A percentile compares a stretch with the other conserved stretches of the same genome.
phyloP scores from a whole-genome alignment of 2,888 invertebrate genomes.

The Orthosia gracilis region DNA sequence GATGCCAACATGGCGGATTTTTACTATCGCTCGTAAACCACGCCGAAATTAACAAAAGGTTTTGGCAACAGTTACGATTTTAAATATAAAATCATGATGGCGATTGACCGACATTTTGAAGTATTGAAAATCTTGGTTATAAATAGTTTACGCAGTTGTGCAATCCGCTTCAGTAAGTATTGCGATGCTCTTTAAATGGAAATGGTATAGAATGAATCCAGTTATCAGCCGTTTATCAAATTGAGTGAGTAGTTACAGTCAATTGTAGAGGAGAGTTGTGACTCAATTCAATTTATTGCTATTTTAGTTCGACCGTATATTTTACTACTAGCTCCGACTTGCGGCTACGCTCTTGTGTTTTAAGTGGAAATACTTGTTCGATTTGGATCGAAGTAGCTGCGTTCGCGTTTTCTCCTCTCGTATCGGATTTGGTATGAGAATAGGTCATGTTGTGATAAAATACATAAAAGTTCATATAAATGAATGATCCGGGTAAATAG shows the following conservation, averaged over 20 bases:
- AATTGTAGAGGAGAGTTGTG: slow-evolving; percentile 48
- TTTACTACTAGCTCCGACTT: slow-evolving; percentile 4
- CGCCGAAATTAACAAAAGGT: slow-evolving; percentile 88
- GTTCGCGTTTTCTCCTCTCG: background rate
- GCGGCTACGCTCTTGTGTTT: background rate
- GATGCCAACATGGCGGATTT: slow-evolving; percentile 82
- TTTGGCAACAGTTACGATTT: slow-evolving; percentile 85
- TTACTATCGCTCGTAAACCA: slow-evolving; percentile 84
- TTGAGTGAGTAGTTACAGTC: slow-evolving; percentile 52
- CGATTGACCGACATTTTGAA: slow-evolving; percentile 70
- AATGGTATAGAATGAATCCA: slow-evolving; percentile 36
- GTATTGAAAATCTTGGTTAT: slow-evolving; percentile 61
- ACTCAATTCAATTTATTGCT: slow-evolving; percentile 51
- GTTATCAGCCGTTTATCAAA: slow-evolving; percentile 51
- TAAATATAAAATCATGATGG: slow-evolving; percentile 86
- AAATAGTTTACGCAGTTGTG: slow-evolving; percentile 56
- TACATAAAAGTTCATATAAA: background rate
- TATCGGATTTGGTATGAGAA: background rate
- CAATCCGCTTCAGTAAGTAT: slow-evolving; percentile 36
- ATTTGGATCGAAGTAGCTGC: slow-evolving; percentile 1
- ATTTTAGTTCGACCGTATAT: slow-evolving; percentile 39
- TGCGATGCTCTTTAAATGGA: slow-evolving; percentile 37
- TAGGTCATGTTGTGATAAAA: background rate
- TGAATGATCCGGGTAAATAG: too few relatives aligned
- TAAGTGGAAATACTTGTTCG: background rate